A percentile compares a stretch with the other conserved stretches of the same genome.
phyloP scores from a whole-genome alignment of 2,888 invertebrate genomes.

The Drosophila cognata region DNA sequence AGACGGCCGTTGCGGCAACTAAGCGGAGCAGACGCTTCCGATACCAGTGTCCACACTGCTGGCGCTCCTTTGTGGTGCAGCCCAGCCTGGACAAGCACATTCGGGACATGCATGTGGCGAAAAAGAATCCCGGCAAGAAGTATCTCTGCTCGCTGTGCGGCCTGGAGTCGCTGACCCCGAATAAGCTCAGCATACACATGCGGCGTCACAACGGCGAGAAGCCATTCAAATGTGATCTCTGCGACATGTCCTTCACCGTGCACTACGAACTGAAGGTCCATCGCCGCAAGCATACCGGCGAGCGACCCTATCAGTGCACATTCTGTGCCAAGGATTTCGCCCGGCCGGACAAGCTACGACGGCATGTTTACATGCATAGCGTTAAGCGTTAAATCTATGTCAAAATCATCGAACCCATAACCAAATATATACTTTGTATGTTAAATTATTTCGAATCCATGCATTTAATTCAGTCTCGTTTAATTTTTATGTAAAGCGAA shows the following conservation, averaged over 20 bases:
- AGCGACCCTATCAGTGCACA: slow-evolving; percentile 86
- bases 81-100: slow-evolving; percentile 72
- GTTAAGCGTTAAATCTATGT: slow-evolving; percentile 49
- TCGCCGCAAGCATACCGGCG: slow-evolving; percentile 87
- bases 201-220: slow-evolving; percentile 89
- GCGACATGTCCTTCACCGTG: slow-evolving; percentile 88
- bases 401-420: neutral
- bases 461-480: neutral
- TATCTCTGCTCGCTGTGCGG: slow-evolving; percentile 87
- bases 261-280: slow-evolving; percentile 88
- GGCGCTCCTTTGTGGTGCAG: slow-evolving; percentile 82
- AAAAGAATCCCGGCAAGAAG: slow-evolving; percentile 67
- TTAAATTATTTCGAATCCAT: neutral
- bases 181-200: slow-evolving; percentile 88
- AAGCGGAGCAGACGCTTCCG: slow-evolving; percentile 77
- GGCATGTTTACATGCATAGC: slow-evolving; percentile 71
- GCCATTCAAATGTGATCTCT: slow-evolving; percentile 88
- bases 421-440: slow-evolving; percentile 18
- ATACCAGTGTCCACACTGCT: slow-evolving; percentile 88
- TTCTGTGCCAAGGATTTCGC: slow-evolving; percentile 86
- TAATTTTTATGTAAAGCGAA: neutral
- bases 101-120: slow-evolving; percentile 69
- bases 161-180: slow-evolving; percentile 87
- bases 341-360: slow-evolving; percentile 85
- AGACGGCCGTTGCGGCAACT: slow-evolving; percentile 83